phyloP scores from a whole-genome alignment of 2,113 vertebrate genomes.

The Pholis gunnellus region DNA sequence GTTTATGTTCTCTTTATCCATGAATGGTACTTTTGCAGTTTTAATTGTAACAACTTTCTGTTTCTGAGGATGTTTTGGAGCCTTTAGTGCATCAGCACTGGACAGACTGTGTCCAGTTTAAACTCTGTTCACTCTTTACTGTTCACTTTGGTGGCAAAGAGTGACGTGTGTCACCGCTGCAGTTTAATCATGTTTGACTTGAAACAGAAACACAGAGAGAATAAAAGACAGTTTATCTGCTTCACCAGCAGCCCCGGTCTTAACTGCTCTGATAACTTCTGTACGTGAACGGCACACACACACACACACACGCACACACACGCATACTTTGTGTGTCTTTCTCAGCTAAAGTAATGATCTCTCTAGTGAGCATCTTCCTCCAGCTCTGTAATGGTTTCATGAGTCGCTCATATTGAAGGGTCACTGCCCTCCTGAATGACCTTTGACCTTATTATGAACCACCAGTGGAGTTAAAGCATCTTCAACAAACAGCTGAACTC shows the following conservation, averaged over 20 bases:
- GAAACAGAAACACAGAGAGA: background rate
- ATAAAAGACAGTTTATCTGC: slow-evolving; percentile 32
- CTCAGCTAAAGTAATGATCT: slow-evolving; percentile 5
- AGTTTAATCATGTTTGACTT: slow-evolving; percentile 1
- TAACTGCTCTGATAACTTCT: slow-evolving; percentile 34
- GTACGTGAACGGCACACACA: background rate
- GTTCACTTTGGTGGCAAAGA: background rate
- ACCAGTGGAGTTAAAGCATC: background rate
- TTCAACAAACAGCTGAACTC: slow-evolving; percentile 15
- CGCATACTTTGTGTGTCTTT: background rate
- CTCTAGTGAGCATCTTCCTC: slow-evolving; percentile 25
- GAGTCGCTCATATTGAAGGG: slow-evolving; percentile 8
- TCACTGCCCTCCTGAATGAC: slow-evolving; percentile 25
- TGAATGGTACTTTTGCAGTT: background rate
- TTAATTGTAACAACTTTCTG: background rate
- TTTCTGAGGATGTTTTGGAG: background rate
- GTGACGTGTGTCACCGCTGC: background rate
- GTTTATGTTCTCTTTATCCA: background rate
- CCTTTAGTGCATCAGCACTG: background rate
- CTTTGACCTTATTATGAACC: slow-evolving; percentile 24
- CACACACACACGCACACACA: background rate
- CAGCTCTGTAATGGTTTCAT: slow-evolving; percentile 20
- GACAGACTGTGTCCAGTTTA: background rate
- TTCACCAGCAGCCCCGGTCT: slow-evolving; percentile 25
- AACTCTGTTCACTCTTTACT: background rate